Evolutionary conservation across 2,888 invertebrate genomes (phyloP), one percentile per base, ranked within the genome.

Genomic region (Platycheirus rosarum): DNA sequence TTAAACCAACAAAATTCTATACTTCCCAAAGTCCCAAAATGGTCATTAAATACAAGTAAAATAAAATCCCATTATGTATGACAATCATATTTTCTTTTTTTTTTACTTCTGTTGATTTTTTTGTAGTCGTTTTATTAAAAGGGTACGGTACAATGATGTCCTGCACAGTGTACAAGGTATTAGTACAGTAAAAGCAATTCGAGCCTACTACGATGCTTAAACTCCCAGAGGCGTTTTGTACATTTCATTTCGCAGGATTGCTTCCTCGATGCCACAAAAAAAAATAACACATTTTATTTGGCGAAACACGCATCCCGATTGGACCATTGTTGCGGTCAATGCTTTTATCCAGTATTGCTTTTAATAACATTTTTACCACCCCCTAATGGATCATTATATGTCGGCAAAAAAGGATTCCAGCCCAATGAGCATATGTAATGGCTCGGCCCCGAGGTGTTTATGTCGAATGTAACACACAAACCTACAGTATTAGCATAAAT

Each of bases 361-460:
- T 80, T 70, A 80, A 76, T 80, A 80, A 80, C 80, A 70, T 35
- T 49, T 82, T 82, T 71, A 82, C 80, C 76, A 82, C 71, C 80
- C 80, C 76, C 80, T 80, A 82, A 82, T 82, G 80, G 80, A 76
- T 82, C 76, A 82, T 82, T 71, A 76, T 66, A 76, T 63, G 75
- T 66, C 60, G 66, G 18, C 14, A 48, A 49, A 60, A 74, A 76
- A 82, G 71, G 76, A 76, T 76, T 71, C 53, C 40, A 14, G 49
- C 26, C 44, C 49, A 42, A 18, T 44, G 65, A 51, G 60, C 62
- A 70, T 75, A 75, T 71, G 76, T 71, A 71, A 71, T 66, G 76
- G 62, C 46, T 55, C 40, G 66, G 66, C 76, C 71, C 79, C 48
- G 66, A 76, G 80, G 80, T 82, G 71, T 76, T 82, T 76, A 65